phyloP scores from a whole-genome alignment of 64 coral and sea anemone genomes.

The Acropora tenuis region DNA sequence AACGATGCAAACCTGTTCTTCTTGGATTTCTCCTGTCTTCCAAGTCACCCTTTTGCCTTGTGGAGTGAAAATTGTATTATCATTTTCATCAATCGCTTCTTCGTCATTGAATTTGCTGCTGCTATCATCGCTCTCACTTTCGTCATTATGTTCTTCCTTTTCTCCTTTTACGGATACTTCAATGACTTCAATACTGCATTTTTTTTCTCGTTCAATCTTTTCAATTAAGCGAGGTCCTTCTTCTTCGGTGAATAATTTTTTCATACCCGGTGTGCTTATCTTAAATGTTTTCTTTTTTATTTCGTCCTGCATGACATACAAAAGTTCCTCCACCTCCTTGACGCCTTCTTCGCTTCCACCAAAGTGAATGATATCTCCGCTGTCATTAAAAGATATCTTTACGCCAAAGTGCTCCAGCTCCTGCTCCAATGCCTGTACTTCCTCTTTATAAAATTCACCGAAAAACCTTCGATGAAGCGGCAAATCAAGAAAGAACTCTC shows the following conservation, averaged over 20 bases:
- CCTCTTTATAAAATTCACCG: neutral
- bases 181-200: neutral
- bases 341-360: slow-evolving; percentile 19
- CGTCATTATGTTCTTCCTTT: neutral
- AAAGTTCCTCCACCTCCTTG: slow-evolving; percentile 5
- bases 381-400: slow-evolving; percentile 25
- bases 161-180: neutral
- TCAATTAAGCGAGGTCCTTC: neutral
- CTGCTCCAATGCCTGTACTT: neutral
- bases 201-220: slow-evolving; percentile 5
- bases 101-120: slow-evolving; percentile 2
- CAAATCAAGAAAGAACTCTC: slow-evolving; percentile 10
- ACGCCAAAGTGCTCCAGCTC: neutral
- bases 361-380: neutral
- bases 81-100: slow-evolving; percentile 5
- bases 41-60: slow-evolving; percentile 22
- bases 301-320: slow-evolving; percentile 8
- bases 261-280: slow-evolving; percentile 18
- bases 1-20: slow-evolving; percentile 15
- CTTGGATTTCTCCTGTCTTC: slow-evolving; percentile 37
- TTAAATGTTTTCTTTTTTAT: slow-evolving; percentile 17
- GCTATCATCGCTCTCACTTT: slow-evolving; percentile 3
- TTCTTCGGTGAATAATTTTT: slow-evolving; percentile 14
- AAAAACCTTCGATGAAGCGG: slow-evolving; percentile 22
- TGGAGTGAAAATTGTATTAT: neutral